Evolutionary conservation across 2,888 invertebrate species (phyloP), one percentile per base, ranked within the genome.

Genomic region (Hyposoter dolosus): DNA sequence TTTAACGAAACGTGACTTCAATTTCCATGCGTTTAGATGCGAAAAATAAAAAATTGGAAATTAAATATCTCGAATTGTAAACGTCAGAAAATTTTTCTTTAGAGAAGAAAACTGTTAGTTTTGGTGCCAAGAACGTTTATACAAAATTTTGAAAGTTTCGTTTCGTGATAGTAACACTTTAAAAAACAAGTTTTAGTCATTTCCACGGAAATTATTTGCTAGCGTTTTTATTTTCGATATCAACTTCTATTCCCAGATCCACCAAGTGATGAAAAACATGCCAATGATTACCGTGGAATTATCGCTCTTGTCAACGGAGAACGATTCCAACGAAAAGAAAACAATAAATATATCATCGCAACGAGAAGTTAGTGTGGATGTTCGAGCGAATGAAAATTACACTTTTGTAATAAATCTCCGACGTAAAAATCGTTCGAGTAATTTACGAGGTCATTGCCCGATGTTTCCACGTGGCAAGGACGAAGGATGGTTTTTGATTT

Each of bases 401-500:
- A 96, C 96, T 0, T 92, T 98, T 17, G 93, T 95, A 17, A 94
- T 97, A 2, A 95, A 95, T 45, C 93, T 95, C 89, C 94, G 93
- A 50, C 95, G 96, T 53, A 95, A 95, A 91, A 95, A 95, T 69
- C 94, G 95, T 50, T 95, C 95, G 76, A 94, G 95, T 0, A 95
- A 95, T 90, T 95, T 95, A 43, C 95, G 95, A 90, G 97, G 97
- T n/a, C 95, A 97, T 86, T 97, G 98, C 85, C 97, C 98, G 0
- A 96, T 96, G 86, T 99, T 98, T 95, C 97, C 98, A 1, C 99
- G 99, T 93, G 96, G 97, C 53, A 99, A 99, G 95, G 98, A 98
- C 92, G 99, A 99, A 93, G 98, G 98, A 81, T 99, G 99, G 99
- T 97, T 99, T 94, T 92, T 99, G 1, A 96, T 98, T 0, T 95